Evolutionary conservation across 1,140 invertebrate species (phyloP), one percentile per base, ranked within the genome.

Genomic region (Whitmania pigra): DNA sequence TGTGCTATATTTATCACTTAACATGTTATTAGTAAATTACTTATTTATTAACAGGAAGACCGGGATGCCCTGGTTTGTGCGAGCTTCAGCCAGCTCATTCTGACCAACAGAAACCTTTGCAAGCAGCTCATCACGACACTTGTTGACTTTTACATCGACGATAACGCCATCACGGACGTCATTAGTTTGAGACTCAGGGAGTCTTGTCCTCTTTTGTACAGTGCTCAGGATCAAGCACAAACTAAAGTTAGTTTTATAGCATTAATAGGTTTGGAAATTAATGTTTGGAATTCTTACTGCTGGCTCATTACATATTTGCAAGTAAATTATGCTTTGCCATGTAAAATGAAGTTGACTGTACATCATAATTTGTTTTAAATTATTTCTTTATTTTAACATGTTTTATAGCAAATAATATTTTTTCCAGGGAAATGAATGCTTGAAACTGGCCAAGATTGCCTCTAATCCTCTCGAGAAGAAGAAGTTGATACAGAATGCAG

Each of bases 151-250:
- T 99, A 97, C 82, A 85, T 98, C 0, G 89, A 89, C 71, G 95
- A 99, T 80, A 94, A 94, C 82, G 92, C 94, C 0, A 91, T 90
- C 4, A 91, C 95, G 0, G 91, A 94, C 81, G 87, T 90, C 0
- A 92, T 98, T 53, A 96, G 91, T 74, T 83, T 85, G 22, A 89
- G 89, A 80, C 82, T 99, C n/a, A 84, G 94, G 68, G 88, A 94
- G 78, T 85, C 94, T 0, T 98, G 95, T 80, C 95, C 95, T 0
- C 90, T 89, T 77, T 85, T 99, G 0, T 99, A 96, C 78, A 90
- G 90, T 76, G 88, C 88, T 77, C 95, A 99, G 85, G 95, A 98
- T 85, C 94, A 93, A 22, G 89, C 92, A 49, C 94, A 90, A 81
- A 88, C 93, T 25, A 92, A 96, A 85, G 89, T 91, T 83, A 79